These are phyloP conservation scores for Myotis daubentonii DNA, from an alignment of 2,797 vertebrate genomes.

Conservation along the genomic window DNA sequence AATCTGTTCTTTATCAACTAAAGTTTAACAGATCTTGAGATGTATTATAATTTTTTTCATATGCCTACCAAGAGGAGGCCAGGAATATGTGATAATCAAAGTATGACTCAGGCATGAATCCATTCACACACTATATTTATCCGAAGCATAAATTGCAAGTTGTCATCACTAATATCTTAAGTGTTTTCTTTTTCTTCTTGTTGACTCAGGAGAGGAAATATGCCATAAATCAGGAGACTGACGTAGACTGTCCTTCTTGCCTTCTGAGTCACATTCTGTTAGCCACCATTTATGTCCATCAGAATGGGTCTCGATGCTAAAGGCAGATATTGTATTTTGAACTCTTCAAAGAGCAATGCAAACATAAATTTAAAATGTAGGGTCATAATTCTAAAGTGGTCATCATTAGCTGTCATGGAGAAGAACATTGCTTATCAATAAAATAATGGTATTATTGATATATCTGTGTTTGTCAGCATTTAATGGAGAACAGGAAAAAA, in stretches of 20 bases:
- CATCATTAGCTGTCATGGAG: neutral
- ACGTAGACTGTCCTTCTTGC: neutral
- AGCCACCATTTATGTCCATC: neutral
- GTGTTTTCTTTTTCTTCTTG: conserved; percentile 32
- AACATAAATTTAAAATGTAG: conserved; percentile 20
- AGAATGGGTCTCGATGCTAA: neutral
- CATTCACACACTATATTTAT: conserved; percentile 49
- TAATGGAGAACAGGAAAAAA: neutral
- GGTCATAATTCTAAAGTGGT: neutral
- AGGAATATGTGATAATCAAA: conserved; percentile 13
- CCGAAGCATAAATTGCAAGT: conserved; percentile 51
- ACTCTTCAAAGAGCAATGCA: conserved; percentile 28
- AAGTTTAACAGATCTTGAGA: conserved; percentile 20
- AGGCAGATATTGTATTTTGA: neutral
- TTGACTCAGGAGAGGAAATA: conserved; percentile 27
- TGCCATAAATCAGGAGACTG: neutral
- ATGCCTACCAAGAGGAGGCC: conserved; percentile 11
- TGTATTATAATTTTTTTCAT: conserved; percentile 20
- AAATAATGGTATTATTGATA: neutral
- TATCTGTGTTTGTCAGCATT: neutral
- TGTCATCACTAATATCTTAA: conserved; percentile 30
- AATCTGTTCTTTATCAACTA: conserved; percentile 27
- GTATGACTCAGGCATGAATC: neutral
- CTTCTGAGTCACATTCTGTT: neutral
- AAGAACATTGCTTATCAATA: neutral